phyloP scores from a whole-genome alignment of 2,113 vertebrate species.

The Callionymus lyra region DNA sequence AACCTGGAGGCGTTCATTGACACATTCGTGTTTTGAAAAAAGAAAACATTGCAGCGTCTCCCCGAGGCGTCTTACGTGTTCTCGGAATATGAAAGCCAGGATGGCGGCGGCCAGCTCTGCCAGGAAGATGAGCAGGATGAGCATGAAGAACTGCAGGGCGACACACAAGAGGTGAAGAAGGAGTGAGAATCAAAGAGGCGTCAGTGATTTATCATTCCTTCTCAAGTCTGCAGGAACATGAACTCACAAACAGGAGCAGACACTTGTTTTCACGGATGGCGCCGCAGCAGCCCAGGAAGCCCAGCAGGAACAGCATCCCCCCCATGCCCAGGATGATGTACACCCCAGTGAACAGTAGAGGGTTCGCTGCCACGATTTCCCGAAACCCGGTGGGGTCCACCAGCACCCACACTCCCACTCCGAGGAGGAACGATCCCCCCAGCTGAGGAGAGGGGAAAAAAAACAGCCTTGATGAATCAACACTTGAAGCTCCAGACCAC shows the following conservation, averaged over 20 bases:
- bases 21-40: not conserved
- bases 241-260: slow-evolving; percentile 87
- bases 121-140: slow-evolving; percentile 92
- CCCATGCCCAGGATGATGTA: slow-evolving; percentile 92
- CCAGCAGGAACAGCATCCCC: slow-evolving; percentile 87
- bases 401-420: slow-evolving; percentile 87
- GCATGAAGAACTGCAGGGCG: slow-evolving; percentile 84
- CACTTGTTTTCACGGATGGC: slow-evolving; percentile 93
- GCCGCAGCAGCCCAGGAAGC: slow-evolving; percentile 92
- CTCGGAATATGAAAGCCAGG: slow-evolving; percentile 87
- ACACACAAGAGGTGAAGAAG: slow-evolving; percentile 6
- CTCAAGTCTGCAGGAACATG: slow-evolving; percentile 6
- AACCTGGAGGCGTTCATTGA: no score
- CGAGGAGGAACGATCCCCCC: slow-evolving; percentile 85
- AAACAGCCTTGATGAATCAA: not conserved
- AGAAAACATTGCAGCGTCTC: not conserved
- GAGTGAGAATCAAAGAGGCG: slow-evolving; percentile 19
- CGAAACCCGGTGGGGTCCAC: slow-evolving; percentile 90
- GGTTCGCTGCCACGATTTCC: slow-evolving; percentile 87
- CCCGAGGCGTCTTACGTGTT: slow-evolving; percentile 74
- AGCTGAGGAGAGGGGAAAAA: slow-evolving; percentile 59
- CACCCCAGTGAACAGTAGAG: slow-evolving; percentile 81
- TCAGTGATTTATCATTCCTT: slow-evolving; percentile 14
- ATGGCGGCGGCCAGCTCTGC: slow-evolving; percentile 88
- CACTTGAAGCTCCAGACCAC: not conserved